Conservation (phyloP, 2,113 vertebrate genomes). For the Lepisosteus oculatus region DNA sequence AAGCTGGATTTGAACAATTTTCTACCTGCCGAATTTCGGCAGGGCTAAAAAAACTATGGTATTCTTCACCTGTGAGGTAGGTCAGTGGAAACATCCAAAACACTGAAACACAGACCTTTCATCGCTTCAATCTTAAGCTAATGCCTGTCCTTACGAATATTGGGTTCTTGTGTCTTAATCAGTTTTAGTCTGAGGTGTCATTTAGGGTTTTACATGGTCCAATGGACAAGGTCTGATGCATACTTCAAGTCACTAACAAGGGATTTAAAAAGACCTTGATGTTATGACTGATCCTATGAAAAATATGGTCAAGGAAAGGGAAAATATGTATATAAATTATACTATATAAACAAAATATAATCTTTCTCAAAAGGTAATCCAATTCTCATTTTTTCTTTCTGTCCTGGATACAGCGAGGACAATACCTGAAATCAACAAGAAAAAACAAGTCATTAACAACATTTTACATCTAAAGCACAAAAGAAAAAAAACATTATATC, state of each 20-base stretch:
- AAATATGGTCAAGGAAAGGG: conserved; percentile 14
- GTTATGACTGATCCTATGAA: conserved; percentile 24
- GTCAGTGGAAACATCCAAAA: neutral
- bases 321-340: conserved; percentile 41
- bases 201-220: conserved; percentile 33
- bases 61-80: conserved; percentile 17
- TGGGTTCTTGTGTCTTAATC: neutral
- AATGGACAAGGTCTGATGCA: conserved; percentile 28
- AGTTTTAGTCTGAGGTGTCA: no score
- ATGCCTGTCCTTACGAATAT: neutral
- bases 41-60: neutral
- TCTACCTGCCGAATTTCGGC: neutral
- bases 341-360: conserved; percentile 45
- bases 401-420: conserved; percentile 91
- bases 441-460: neutral
- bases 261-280: conserved; percentile 42
- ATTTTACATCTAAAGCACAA: neutral
- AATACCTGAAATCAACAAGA: conserved; percentile 74
- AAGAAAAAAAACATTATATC: neutral
- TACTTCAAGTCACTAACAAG: conserved; percentile 52
- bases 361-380: conserved; percentile 27
- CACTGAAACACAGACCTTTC: neutral
- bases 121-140: neutral
- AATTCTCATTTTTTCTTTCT: conserved; percentile 85
- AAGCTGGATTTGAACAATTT: conserved; percentile 11